These are phyloP conservation scores for Operophtera brumata DNA, from an alignment of 2,888 invertebrate genomes.

Conservation along the genomic window DNA sequence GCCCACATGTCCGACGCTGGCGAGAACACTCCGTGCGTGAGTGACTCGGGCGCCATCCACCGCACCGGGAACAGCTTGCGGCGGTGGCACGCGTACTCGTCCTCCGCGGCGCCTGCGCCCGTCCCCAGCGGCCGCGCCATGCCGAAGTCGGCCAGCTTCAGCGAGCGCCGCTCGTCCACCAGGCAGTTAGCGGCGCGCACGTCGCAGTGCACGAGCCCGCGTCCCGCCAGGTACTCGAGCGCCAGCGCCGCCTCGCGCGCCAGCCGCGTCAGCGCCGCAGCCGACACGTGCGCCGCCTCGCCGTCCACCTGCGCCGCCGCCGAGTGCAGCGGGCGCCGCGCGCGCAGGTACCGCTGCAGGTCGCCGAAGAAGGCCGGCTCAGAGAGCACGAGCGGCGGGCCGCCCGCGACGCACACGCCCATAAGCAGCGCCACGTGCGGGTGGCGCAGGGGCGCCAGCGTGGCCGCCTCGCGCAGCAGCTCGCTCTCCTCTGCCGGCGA, in stretches of 20 bases:
- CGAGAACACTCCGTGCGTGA: conserved; percentile 89
- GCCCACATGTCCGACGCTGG: conserved; percentile 94
- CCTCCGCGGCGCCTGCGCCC: conserved; percentile 86
- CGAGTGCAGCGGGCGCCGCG: conserved; percentile 86
- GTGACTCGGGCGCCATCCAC: conserved; percentile 96
- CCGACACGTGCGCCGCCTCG: conserved; percentile 56
- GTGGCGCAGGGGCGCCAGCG: conserved; percentile 92
- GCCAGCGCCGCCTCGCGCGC: conserved; percentile 48
- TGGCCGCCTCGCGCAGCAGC: conserved; percentile 90
- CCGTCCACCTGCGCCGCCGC: conserved; percentile 78
- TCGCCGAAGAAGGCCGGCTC: conserved; percentile 95
- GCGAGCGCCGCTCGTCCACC: conserved; percentile 85
- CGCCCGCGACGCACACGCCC: conserved; percentile 88
- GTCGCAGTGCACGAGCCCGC: conserved; percentile 92
- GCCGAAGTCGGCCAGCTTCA: conserved; percentile 92
- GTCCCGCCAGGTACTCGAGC: conserved; percentile 84
- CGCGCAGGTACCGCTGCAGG: conserved; percentile 87
- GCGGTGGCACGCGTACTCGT: conserved; percentile 89
- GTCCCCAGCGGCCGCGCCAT: conserved; percentile 85
- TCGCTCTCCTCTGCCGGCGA: conserved; percentile 87
- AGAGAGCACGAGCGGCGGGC: conserved; percentile 92
- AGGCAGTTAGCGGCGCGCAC: conserved; percentile 89
- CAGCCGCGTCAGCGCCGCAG: conserved; percentile 51
- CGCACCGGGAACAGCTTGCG: conserved; percentile 91
- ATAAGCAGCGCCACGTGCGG: conserved; percentile 90